phyloP scores from a whole-genome alignment of 2,888 invertebrate species.

The Morpho helenor region DNA sequence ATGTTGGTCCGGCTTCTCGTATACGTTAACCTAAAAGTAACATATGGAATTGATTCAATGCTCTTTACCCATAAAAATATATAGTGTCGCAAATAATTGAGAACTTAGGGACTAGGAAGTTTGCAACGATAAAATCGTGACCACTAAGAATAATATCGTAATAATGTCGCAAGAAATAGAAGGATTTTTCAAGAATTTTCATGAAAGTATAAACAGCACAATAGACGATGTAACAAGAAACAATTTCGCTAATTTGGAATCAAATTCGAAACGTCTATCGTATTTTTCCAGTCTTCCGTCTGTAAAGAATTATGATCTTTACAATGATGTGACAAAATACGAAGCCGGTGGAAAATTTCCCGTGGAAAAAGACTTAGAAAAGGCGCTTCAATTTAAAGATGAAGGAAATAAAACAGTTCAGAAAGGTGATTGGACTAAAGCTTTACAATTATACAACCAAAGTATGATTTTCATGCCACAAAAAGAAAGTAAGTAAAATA shows the following conservation, averaged over 20 bases:
- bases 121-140: too few relatives aligned
- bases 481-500: slow-evolving; percentile 77
- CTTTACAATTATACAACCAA: slow-evolving; percentile 84
- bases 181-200: slow-evolving; percentile 83
- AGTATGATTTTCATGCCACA: slow-evolving; percentile 84
- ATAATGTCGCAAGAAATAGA: slow-evolving; percentile 56
- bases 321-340: slow-evolving; percentile 57
- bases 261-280: slow-evolving; percentile 82
- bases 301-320: slow-evolving; percentile 70
- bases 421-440: slow-evolving; percentile 83
- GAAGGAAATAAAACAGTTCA: slow-evolving; percentile 87
- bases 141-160: slow-evolving; percentile 10
- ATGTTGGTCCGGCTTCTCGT: slow-evolving; percentile 50
- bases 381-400: slow-evolving; percentile 82
- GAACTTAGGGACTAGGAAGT: too few relatives aligned
- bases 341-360: slow-evolving; percentile 52
- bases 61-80: too few relatives aligned
- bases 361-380: slow-evolving; percentile 76
- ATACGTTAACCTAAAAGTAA: slow-evolving; percentile 43
- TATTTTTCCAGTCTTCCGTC: slow-evolving; percentile 78
- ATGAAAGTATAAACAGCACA: slow-evolving; percentile 77
- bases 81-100: too few relatives aligned
- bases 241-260: slow-evolving; percentile 80
- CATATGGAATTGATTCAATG: not conserved
- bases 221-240: slow-evolving; percentile 79